A percentile compares a stretch with the other conserved stretches of the same genome.
These are phyloP conservation scores for Characodon lateralis DNA, from an alignment of 2,797 vertebrate genomes.

Conservation along the genomic window DNA sequence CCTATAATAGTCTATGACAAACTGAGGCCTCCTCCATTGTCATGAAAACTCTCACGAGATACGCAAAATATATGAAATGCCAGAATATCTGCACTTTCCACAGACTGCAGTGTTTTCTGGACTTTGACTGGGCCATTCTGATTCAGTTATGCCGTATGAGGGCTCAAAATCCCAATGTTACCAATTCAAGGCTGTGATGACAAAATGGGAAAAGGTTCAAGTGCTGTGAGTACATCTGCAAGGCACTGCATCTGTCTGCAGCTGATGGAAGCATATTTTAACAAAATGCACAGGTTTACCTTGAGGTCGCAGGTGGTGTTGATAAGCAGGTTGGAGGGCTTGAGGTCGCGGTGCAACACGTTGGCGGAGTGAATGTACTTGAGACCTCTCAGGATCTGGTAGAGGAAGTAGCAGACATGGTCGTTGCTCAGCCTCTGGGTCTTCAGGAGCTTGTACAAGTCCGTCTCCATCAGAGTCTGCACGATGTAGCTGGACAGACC, in stretches of 20 bases:
- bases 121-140: not conserved
- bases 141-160: not conserved
- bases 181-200: not conserved
- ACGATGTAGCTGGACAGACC: constrained; percentile 88
- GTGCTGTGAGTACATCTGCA: not conserved
- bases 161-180: too few species aligned
- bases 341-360: constrained; percentile 93
- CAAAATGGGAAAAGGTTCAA: not conserved
- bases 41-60: not conserved
- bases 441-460: constrained; percentile 95
- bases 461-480: constrained; percentile 96
- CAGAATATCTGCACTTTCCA: not conserved
- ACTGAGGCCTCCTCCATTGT: not conserved
- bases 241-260: not conserved
- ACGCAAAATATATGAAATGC: not conserved
- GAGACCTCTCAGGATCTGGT: constrained; percentile 93
- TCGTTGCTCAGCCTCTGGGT: constrained; percentile 90
- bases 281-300: constrained; percentile 65
- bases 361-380: constrained; percentile 98
- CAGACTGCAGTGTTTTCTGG: not conserved
- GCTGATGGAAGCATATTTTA: not conserved
- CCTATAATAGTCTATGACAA: not conserved
- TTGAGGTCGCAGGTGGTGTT: constrained; percentile 98
- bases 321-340: constrained; percentile 94
- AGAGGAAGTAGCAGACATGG: constrained; percentile 95